These are phyloP conservation scores for Drosophila simulans DNA, from an alignment of 1,140 invertebrate genomes.

Conservation along the genomic window DNA sequence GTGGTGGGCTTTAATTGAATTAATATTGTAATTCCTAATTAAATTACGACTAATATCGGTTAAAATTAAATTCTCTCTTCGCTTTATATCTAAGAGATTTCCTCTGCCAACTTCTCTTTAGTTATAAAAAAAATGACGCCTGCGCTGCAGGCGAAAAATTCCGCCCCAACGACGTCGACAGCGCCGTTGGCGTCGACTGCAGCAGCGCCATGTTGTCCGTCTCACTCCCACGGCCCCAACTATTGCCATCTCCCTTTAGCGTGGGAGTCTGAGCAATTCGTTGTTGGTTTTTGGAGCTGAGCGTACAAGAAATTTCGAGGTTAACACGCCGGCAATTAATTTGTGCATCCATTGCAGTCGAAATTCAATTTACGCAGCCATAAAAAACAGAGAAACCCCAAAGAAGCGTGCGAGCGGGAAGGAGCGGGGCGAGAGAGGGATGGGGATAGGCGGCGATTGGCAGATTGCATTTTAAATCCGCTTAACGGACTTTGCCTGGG, in stretches of 20 bases:
- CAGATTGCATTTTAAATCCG: constrained; percentile 54
- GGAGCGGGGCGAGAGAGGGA: not conserved
- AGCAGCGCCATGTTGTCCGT: constrained; percentile 29
- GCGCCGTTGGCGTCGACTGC: constrained; percentile 12
- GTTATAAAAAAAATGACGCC: constrained; percentile 20
- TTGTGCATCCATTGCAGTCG: constrained; percentile 57
- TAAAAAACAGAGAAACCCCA: constrained; percentile 52
- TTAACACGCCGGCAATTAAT: constrained; percentile 75
- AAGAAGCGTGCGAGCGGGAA: not conserved
- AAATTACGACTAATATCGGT: constrained; percentile 52
- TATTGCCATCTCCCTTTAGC: not conserved
- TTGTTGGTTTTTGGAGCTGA: constrained; percentile 8
- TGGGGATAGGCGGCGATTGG: constrained; percentile 36
- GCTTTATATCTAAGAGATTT: constrained; percentile 20
- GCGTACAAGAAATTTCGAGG: constrained; percentile 61
- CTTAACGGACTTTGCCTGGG: constrained; percentile 44
- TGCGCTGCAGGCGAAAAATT: constrained; percentile 25
- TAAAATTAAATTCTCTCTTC: constrained; percentile 20
- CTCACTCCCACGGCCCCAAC: not conserved
- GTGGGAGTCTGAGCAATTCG: constrained; percentile 17
- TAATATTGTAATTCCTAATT: constrained; percentile 59
- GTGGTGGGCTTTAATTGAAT: constrained; percentile 46
- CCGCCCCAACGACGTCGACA: constrained; percentile 31
- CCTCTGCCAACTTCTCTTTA: constrained; percentile 7
- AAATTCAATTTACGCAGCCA: constrained; percentile 72